Evolutionary conservation across 2,888 invertebrate species (phyloP).

Genomic region (Eristalis arbustorum): DNA sequence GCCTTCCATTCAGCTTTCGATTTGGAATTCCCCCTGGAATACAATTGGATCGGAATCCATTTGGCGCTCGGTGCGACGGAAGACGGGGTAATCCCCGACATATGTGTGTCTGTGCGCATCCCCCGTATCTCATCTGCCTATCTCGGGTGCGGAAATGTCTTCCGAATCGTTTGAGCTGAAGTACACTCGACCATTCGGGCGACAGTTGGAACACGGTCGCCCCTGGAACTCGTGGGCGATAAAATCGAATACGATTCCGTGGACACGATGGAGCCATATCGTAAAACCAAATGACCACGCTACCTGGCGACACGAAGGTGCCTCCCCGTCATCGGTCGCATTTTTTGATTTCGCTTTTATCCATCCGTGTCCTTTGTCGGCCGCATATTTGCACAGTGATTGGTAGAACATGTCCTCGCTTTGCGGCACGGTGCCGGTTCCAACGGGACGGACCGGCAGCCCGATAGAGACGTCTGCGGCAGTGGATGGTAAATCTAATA

Average conservation of each 20-base stretch:
- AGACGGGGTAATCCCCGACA: conserved; percentile 54
- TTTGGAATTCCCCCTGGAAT: conserved; percentile 53
- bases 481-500: conserved; percentile 61
- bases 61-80: conserved; percentile 26
- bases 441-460: background rate
- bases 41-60: conserved; percentile 56
- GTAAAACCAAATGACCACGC: conserved; percentile 59
- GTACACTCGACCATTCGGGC: conserved; percentile 29
- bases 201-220: conserved; percentile 53
- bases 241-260: conserved; percentile 65
- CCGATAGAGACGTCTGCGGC: conserved; percentile 13
- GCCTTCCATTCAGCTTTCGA: conserved; percentile 16
- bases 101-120: conserved; percentile 23
- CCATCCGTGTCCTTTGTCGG: conserved; percentile 31
- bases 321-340: background rate
- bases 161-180: conserved; percentile 67
- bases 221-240: conserved; percentile 51
- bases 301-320: conserved; percentile 10
- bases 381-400: conserved; percentile 64
- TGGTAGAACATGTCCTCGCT: conserved; percentile 63
- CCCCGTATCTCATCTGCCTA: background rate
- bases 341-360: conserved; percentile 32
- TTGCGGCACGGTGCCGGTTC: background rate
- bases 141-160: conserved; percentile 50
- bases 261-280: conserved; percentile 61